phyloP scores from a whole-genome alignment of 2,797 vertebrate genomes.

The Novumbra hubbsi region DNA sequence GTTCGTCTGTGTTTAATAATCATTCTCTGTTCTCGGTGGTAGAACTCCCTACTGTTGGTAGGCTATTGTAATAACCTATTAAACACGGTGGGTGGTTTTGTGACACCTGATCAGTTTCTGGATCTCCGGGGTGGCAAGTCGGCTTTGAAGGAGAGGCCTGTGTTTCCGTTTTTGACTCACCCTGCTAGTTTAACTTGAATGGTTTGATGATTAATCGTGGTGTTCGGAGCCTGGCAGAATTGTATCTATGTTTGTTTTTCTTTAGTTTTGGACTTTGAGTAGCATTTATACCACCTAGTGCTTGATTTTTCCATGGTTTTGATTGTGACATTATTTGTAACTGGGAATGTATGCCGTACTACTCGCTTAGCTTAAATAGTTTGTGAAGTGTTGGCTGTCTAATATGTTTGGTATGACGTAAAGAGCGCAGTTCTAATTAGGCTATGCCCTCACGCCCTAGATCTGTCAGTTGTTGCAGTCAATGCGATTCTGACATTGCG shows the following conservation, averaged over 20 bases:
- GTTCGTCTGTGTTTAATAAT: neutral
- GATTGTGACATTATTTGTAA: neutral
- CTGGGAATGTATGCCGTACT: neutral
- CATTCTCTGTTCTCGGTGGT: neutral
- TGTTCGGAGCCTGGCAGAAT: conserved; percentile 1
- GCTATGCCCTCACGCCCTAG: neutral
- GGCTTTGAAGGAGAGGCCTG: neutral
- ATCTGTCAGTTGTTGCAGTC: neutral
- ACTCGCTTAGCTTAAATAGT: neutral
- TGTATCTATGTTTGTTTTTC: neutral
- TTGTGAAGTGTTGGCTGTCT: neutral
- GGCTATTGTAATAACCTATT: neutral
- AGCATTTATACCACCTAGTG: neutral
- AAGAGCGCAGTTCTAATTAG: neutral
- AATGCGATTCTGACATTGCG: neutral
- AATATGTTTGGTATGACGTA: neutral
- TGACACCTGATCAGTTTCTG: conserved; percentile 11
- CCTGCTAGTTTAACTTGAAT: neutral
- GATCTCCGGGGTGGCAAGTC: neutral
- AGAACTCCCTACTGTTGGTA: neutral
- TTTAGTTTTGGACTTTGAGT: neutral
- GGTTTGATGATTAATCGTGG: neutral
- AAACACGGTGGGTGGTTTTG: conserved; percentile 5
- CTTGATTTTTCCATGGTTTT: neutral
- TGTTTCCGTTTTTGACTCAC: conserved; percentile 5